Evolutionary conservation across 2,888 invertebrate genomes (phyloP).

Genomic region (Mythimna lalbum): DNA sequence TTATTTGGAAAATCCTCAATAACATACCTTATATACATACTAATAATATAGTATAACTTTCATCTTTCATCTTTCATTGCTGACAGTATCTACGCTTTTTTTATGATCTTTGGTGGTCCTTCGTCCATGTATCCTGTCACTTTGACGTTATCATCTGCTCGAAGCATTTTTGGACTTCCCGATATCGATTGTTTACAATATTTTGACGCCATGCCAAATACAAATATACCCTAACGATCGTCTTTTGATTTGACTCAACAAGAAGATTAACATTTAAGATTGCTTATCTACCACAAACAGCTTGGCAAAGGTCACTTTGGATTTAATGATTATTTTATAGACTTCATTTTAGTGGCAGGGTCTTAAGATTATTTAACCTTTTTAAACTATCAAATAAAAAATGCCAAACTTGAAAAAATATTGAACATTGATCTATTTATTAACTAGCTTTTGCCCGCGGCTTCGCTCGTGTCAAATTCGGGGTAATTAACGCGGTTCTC

Average conservation of each 20-base stretch:
- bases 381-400: constrained; percentile 15
- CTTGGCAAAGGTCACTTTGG: neutral
- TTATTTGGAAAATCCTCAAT: too few relatives aligned
- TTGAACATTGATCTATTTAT: constrained; percentile 23
- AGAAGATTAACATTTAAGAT: neutral
- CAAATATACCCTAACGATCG: neutral
- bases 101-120: neutral
- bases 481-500: too few relatives aligned
- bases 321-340: constrained; percentile 19
- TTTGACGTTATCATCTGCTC: constrained; percentile 13
- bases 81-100: too few relatives aligned
- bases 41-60: too few relatives aligned
- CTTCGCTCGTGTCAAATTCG: too few relatives aligned
- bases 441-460: too few relatives aligned
- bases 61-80: neutral
- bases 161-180: neutral
- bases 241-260: neutral
- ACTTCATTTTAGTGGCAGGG: constrained; percentile 2
- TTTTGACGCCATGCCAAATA: neutral
- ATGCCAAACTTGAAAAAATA: constrained; percentile 27
- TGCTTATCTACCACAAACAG: constrained; percentile 8
- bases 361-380: constrained; percentile 24
- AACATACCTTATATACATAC: too few relatives aligned
- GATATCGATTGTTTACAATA: neutral
- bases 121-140: constrained; percentile 7